Percentiles rank a stretch among this genome's conserved stretches.
These are phyloP conservation scores for Agapostemon virescens DNA, from an alignment of 2,888 invertebrate genomes.

Conservation along the genomic window DNA sequence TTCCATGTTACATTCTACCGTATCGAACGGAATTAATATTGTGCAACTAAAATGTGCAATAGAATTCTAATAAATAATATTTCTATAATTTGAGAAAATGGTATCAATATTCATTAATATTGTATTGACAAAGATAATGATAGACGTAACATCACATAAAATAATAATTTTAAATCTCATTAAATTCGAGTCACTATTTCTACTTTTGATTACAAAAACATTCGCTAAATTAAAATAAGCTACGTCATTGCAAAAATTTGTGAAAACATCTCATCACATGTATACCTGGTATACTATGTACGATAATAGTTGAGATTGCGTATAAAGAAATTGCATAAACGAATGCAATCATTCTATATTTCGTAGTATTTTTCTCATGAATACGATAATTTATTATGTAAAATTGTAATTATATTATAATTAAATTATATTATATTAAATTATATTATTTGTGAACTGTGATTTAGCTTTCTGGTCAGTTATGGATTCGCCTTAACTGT, in stretches of 20 bases:
- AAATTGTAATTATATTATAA: slow-evolving; percentile 14
- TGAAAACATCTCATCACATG: not conserved
- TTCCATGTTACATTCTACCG: too few species aligned
- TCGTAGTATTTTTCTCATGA: not conserved
- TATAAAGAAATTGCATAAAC: slow-evolving; percentile 26
- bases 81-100: too few species aligned
- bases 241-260: not conserved
- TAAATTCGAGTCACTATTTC: too few species aligned
- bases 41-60: too few species aligned
- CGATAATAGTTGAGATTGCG: not conserved
- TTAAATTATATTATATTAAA: too few species aligned
- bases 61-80: too few species aligned
- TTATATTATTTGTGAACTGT: slow-evolving; percentile 18
- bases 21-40: too few species aligned
- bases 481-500: slow-evolving; percentile 15
- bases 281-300: slow-evolving; percentile 20
- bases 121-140: too few species aligned
- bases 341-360: slow-evolving; percentile 6
- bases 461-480: slow-evolving; percentile 10
- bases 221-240: not conserved
- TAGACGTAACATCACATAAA: too few species aligned
- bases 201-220: not conserved
- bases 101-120: too few species aligned
- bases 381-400: slow-evolving; percentile 9
- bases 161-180: too few species aligned